phyloP scores from a whole-genome alignment of 2,888 invertebrate genomes.

The Venusia cambrica region DNA sequence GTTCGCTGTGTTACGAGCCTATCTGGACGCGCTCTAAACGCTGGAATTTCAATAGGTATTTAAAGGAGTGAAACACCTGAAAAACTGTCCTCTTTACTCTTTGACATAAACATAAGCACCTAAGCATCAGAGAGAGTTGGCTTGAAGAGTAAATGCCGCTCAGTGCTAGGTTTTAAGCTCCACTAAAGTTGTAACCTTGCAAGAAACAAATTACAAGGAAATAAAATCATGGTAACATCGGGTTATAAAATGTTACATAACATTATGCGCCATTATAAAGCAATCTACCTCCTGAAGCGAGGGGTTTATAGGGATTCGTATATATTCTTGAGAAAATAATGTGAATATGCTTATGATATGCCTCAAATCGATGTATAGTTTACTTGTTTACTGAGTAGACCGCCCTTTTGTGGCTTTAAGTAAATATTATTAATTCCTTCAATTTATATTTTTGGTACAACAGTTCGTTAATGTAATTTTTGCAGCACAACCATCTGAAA shows the following conservation, averaged over 20 bases:
- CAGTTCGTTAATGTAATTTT: too few relatives aligned
- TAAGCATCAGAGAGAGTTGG: conserved; percentile 53
- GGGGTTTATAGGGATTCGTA: neutral
- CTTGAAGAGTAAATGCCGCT: conserved; percentile 65
- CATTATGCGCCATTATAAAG: conserved; percentile 34
- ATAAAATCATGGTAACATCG: conserved; percentile 47
- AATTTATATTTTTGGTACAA: too few relatives aligned
- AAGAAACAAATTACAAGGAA: conserved; percentile 70
- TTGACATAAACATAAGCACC: conserved; percentile 53
- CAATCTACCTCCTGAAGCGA: conserved; percentile 28
- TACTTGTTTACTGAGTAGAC: too few relatives aligned
- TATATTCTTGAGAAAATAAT: conserved; percentile 4
- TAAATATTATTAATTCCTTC: too few relatives aligned
- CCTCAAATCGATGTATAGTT: too few relatives aligned
- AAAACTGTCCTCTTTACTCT: conserved; percentile 36
- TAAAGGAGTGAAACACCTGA: neutral
- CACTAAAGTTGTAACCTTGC: conserved; percentile 58
- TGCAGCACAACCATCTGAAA: too few relatives aligned
- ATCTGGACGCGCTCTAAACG: too few relatives aligned
- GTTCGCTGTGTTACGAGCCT: too few relatives aligned
- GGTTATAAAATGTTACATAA: conserved; percentile 16
- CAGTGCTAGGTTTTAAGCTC: conserved; percentile 65
- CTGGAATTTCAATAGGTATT: neutral
- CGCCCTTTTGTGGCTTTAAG: too few relatives aligned
- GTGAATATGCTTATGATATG: too few relatives aligned